Base-by-base conservation (phyloP, 2,797 vertebrate genomes). In the Danio choprae region DNA sequence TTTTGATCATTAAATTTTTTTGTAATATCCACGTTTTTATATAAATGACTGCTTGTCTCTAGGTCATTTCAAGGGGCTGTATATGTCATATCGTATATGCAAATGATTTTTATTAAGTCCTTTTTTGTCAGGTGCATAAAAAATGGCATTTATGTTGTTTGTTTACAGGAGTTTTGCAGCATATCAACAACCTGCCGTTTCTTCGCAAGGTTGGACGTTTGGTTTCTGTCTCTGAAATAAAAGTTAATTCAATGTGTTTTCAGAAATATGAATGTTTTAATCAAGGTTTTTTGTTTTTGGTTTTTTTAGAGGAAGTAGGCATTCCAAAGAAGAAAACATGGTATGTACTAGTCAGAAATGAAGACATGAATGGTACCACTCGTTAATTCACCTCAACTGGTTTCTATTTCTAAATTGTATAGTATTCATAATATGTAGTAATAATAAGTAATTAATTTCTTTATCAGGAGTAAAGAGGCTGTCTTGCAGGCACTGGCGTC, bases 281-380 rank as follows among this genome's bases (percentile, higher is more conserved):
- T 2, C 6, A 2, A 6, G 5, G 16, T 7, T 56, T 58, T 58
- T 11, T 84, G 70, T 40, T 84, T 89, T 91, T 2, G 16, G 3
- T 87, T 16, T 83, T 86, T n/a, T 13, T 82, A 83, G 94, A 95
- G 87, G 87, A 92, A 60, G 87, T 96, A 75, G 89, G 95, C 71
- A 87, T 98, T 82, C 97, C 97, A 29, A 94, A 86, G 84, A 98
- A 88, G 91, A 99, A 98, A 93, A 94, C 90, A 69, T 99, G 98
- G 98, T 98, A 87, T 82, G 95, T 91, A 76, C 50, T 60, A 84
- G 29, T 53, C 73, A 44, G 6, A 29, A 29, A 50, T 16, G 12
- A 59, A 59, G 4, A 2, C 15, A 2, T 12, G 9, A 48, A 29
- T 15, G 22, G 29, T 29, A 13, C 36, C 22, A 60, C 58, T 38